Base-by-base conservation (phyloP, 92 coral and sea anemone species). In the Isaurus tuberculatus region DNA sequence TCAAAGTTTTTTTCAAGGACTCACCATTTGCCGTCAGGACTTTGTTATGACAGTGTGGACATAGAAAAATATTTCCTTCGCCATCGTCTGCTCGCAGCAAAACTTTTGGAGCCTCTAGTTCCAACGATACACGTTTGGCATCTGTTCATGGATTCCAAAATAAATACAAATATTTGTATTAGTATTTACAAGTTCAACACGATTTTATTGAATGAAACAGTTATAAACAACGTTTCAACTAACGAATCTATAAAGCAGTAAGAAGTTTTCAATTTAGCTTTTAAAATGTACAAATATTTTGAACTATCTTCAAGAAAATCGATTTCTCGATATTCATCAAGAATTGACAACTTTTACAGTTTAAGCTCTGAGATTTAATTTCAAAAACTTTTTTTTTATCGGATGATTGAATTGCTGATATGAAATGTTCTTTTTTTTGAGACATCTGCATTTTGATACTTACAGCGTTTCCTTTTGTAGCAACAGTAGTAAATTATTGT, bases 1-100 rank as follows among this genome's bases (percentile, higher is more conserved):
- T 34, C 22, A 19, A 37, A 19, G 53, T 9, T 40, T 13, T 40
- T 40, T 7, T 40, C 46, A 40, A 40, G 46, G 27, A 65, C 90
- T 73, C 86, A 93, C 97, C 92, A 64, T 53, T 25, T 20, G 86
- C 48, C 16, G 87, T 80, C 6, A 92, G 42, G 14, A 86, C 67
- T 79, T 87, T 86, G 71, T 83, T 88, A 58, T 86, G 81, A 70
- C 88, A 92, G 70, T 88, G 87, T 5, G 97, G 93, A 80, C 93
- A 93, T 26, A 82, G 58, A 33, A 93, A 83, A 4, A 82, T 60
- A 2, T 86, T 79, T 3, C 81, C 91, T 72, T 78, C 78, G 22
- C 85, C 86, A n/a, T 85, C 82, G 0, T 75, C 81, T n/a, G 82
- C 25, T 34, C 70, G 22, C 70, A 77, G 23, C 19, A 77, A 20